Percentiles rank a stretch among this genome's conserved stretches.
phyloP scores from a whole-genome alignment of 2,113 vertebrate genomes.

The Bufo bufo region DNA sequence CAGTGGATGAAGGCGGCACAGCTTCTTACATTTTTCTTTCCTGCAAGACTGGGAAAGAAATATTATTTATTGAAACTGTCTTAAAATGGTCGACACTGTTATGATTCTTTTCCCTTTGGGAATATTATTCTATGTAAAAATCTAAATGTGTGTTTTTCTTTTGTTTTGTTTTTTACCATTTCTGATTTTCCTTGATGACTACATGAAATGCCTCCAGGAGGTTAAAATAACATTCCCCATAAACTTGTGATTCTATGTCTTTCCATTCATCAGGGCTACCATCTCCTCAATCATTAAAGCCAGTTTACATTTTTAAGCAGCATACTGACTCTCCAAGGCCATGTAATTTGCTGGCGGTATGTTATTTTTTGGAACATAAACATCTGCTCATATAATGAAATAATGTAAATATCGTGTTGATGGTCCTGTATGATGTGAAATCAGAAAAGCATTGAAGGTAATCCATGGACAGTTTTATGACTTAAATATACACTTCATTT shows the following conservation, averaged over 20 bases:
- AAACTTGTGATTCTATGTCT: slow-evolving; percentile 19
- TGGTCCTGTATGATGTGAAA: too few relatives aligned
- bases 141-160: background rate
- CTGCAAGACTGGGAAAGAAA: background rate
- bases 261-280: background rate
- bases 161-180: background rate
- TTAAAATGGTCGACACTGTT: background rate
- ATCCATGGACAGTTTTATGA: too few relatives aligned
- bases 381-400: background rate
- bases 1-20: background rate
- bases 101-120: background rate
- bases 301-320: background rate
- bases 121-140: background rate
- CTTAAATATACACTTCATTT: too few relatives aligned
- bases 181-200: slow-evolving; percentile 6
- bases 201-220: background rate
- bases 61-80: slow-evolving; percentile 3
- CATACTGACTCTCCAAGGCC: background rate
- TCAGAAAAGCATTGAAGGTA: too few relatives aligned
- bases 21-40: background rate
- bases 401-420: too few relatives aligned
- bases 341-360: background rate
- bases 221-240: slow-evolving; percentile 14
- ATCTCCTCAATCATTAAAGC: slow-evolving; percentile 8
- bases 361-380: background rate